Percentiles rank a stretch among this genome's conserved stretches.
Evolutionary conservation across 2,113 vertebrate species (phyloP).

Genomic region (Thunnus maccoyii): DNA sequence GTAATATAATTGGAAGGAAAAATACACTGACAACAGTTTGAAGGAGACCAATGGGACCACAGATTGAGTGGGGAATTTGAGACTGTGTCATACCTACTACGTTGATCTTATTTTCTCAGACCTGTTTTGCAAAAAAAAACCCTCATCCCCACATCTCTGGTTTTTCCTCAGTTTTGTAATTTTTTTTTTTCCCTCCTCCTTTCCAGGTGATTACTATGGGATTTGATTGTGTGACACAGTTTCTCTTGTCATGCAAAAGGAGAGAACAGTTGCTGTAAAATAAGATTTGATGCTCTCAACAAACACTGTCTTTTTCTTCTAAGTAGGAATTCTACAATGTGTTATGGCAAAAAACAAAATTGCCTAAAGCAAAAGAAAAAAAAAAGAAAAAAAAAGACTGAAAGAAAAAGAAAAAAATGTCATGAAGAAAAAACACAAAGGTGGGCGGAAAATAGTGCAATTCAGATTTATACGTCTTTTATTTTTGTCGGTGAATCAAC

Average conservation of each 20-base stretch:
- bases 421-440: constrained; percentile 13
- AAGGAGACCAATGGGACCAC: background rate
- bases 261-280: constrained; percentile 51
- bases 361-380: constrained; percentile 47
- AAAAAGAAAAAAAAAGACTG: constrained; percentile 23
- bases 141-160: background rate
- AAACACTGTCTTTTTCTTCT: constrained; percentile 47
- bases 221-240: constrained; percentile 29
- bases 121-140: background rate
- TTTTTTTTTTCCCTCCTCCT: background rate
- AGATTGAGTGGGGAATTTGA: background rate
- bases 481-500: constrained; percentile 27
- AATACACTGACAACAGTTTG: background rate
- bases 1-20: constrained; percentile 4
- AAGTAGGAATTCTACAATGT: constrained; percentile 58
- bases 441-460: constrained; percentile 58
- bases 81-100: background rate
- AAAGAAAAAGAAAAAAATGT: constrained; percentile 40
- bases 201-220: constrained; percentile 26
- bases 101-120: background rate
- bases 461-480: constrained; percentile 37
- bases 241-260: constrained; percentile 38
- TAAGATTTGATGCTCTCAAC: constrained; percentile 48
- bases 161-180: constrained; percentile 9
- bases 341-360: constrained; percentile 42